Percentiles rank a stretch among this genome's conserved stretches.
These are phyloP conservation scores for Salticus scenicus DNA, from an alignment of 2,888 invertebrate genomes.

Conservation along the genomic window DNA sequence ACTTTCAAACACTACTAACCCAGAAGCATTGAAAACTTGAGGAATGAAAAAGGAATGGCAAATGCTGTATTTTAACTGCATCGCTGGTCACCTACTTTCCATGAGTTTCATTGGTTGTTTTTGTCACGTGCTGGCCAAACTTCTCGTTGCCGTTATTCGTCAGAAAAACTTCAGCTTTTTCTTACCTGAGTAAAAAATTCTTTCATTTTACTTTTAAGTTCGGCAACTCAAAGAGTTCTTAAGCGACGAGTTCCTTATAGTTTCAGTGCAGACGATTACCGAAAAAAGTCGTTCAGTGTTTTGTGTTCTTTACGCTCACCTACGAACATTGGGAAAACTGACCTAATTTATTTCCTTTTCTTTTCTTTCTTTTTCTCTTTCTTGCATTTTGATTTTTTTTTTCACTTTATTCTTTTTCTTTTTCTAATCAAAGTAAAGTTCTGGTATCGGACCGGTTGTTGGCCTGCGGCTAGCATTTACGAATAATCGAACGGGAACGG, in stretches of 20 bases:
- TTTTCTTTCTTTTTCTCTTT: constrained; percentile 3
- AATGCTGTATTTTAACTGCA: constrained; percentile 42
- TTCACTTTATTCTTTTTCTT: no score
- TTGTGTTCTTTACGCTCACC: constrained; percentile 23
- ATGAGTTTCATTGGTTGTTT: constrained; percentile 37
- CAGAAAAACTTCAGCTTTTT: neutral
- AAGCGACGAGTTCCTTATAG: constrained; percentile 1
- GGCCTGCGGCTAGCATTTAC: constrained; percentile 39
- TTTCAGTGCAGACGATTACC: constrained; percentile 31
- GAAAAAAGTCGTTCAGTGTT: constrained; percentile 7
- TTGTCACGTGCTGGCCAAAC: constrained; percentile 43
- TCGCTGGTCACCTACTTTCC: constrained; percentile 66
- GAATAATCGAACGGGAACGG: constrained; percentile 40
- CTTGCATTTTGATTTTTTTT: constrained; percentile 38
- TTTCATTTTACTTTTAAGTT: neutral
- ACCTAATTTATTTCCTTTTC: constrained; percentile 51
- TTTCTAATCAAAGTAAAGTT: neutral
- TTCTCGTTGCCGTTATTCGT: constrained; percentile 11
- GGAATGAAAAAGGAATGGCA: constrained; percentile 23
- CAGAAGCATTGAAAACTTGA: constrained; percentile 45
- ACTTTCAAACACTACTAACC: constrained; percentile 66
- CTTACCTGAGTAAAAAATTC: constrained; percentile 1
- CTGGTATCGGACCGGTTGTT: constrained; percentile 58
- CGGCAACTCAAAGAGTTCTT: neutral
- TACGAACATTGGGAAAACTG: constrained; percentile 49